Evolutionary conservation across 1,140 invertebrate species (phyloP).

Genomic region (Pygmarrhopalites habei): DNA sequence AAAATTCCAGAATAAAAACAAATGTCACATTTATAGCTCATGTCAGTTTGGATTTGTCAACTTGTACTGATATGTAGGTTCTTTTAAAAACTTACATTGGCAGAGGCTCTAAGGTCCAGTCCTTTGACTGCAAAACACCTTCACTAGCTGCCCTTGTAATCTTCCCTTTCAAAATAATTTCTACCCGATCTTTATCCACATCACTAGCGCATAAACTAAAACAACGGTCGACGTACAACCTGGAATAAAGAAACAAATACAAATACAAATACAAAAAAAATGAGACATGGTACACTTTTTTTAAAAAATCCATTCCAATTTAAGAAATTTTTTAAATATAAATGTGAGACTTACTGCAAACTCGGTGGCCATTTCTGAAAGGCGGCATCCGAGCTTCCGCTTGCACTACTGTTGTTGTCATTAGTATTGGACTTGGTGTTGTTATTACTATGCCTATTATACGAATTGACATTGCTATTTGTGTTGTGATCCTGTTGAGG

Average conservation of each 20-base stretch:
- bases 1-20: too few species aligned
- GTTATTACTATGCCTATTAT: too few species aligned
- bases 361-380: conserved; percentile 23
- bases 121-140: conserved; percentile 74
- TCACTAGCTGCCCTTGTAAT: conserved; percentile 79
- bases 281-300: background rate
- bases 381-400: background rate
- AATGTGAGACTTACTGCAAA: conserved; percentile 15
- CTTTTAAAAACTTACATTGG: conserved; percentile 57
- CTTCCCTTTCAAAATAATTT: conserved; percentile 86
- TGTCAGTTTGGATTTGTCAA: too few species aligned
- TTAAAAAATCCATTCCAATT: background rate
- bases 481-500: too few species aligned
- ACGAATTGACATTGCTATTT: too few species aligned
- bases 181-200: conserved; percentile 86
- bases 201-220: conserved; percentile 80
- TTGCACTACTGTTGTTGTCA: too few species aligned
- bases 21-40: background rate
- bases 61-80: too few species aligned
- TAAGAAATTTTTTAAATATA: background rate
- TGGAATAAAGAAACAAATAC: conserved; percentile 41
- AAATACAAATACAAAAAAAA: background rate
- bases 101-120: conserved; percentile 86
- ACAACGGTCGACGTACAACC: conserved; percentile 77
- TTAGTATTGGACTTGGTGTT: too few species aligned